phyloP scores from a whole-genome alignment of 2,113 vertebrate genomes.

The Oostethus manadensis region DNA sequence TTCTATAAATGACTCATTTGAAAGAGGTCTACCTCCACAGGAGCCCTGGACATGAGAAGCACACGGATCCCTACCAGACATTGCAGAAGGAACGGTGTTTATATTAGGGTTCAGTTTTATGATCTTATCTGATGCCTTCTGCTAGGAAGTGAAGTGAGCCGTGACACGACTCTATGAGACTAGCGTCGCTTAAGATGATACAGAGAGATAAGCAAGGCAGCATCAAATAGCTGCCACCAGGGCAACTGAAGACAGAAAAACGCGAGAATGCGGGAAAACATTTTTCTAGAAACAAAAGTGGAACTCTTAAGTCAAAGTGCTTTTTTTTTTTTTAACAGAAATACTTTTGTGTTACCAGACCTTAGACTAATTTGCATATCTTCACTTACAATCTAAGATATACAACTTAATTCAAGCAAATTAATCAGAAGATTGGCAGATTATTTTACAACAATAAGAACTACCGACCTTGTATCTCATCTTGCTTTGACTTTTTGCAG shows the following conservation, averaged over 20 bases:
- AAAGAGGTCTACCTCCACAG: conserved; percentile 69
- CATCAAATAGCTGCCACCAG: conserved; percentile 68
- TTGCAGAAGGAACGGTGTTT: conserved; percentile 60
- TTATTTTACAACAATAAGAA: too few species aligned
- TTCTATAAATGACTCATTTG: conserved; percentile 76
- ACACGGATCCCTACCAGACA: conserved; percentile 71
- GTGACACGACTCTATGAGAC: conserved; percentile 68
- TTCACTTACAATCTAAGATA: background rate
- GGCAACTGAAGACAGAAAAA: conserved; percentile 54
- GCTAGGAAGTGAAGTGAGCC: conserved; percentile 61
- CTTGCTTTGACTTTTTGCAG: conserved; percentile 40
- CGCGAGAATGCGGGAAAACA: conserved; percentile 55
- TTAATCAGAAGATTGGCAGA: too few species aligned
- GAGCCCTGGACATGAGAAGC: conserved; percentile 75
- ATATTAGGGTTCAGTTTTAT: conserved; percentile 74
- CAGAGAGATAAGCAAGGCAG: conserved; percentile 68
- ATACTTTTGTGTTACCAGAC: too few species aligned
- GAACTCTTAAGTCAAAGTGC: too few species aligned
- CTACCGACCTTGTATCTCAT: too few species aligned
- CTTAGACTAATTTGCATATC: too few species aligned
- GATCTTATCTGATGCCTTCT: conserved; percentile 72
- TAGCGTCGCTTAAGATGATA: conserved; percentile 72
- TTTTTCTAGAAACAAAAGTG: conserved; percentile 32
- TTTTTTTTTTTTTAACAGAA: too few species aligned
- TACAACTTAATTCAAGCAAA: background rate